Evolutionary conservation across 2,888 invertebrate species (phyloP).

Genomic region (Xestia sexstrigata): DNA sequence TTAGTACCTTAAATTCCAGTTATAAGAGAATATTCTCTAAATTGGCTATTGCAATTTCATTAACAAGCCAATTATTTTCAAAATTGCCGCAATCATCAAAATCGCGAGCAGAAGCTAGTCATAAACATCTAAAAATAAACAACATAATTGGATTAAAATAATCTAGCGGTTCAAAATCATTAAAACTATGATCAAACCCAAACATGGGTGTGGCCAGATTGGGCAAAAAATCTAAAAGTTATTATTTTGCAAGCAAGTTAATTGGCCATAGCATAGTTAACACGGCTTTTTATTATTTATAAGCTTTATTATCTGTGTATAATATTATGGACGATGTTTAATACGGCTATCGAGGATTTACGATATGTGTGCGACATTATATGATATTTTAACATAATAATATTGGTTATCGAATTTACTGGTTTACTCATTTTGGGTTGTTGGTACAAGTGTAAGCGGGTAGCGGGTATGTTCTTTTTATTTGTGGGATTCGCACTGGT

Average conservation of each 20-base stretch:
- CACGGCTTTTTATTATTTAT: constrained; percentile 53
- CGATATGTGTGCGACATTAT: constrained; percentile 54
- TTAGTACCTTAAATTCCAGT: background rate
- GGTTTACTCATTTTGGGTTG: constrained; percentile 12
- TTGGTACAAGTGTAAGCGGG: constrained; percentile 27
- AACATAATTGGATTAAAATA: constrained; percentile 47
- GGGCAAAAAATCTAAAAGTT: constrained; percentile 40
- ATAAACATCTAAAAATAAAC: constrained; percentile 52
- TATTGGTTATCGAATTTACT: constrained; percentile 49
- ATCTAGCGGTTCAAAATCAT: constrained; percentile 39
- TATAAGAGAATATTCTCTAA: background rate
- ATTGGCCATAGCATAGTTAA: constrained; percentile 54
- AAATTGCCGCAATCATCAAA: constrained; percentile 18
- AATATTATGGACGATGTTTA: constrained; percentile 51
- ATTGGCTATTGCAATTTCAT: background rate
- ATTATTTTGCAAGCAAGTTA: constrained; percentile 55
- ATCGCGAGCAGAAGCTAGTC: constrained; percentile 27
- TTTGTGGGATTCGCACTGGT: background rate
- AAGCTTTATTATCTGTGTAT: constrained; percentile 46
- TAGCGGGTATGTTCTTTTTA: background rate
- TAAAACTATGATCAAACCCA: constrained; percentile 54
- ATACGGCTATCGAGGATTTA: constrained; percentile 63
- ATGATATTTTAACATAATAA: constrained; percentile 56
- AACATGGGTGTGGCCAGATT: constrained; percentile 52
- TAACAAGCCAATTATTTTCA: constrained; percentile 2